Conservation (phyloP, 2,888 invertebrate genomes). For the Limnephilus marmoratus region DNA sequence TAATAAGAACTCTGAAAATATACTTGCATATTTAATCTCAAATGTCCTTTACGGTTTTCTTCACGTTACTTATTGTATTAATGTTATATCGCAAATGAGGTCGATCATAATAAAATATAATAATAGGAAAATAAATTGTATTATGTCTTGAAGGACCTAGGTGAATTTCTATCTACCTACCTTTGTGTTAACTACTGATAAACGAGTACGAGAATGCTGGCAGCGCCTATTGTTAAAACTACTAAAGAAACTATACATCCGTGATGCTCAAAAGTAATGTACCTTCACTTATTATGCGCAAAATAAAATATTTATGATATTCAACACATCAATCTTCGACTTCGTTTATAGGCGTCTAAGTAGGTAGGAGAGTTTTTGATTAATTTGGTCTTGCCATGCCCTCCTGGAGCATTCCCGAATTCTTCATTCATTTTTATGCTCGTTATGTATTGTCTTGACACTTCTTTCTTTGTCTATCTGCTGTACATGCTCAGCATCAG, state of each 20-base stretch:
- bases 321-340: not conserved
- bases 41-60: not conserved
- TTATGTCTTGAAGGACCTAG: not conserved
- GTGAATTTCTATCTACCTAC: not conserved
- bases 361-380: not conserved
- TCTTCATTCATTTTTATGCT: not conserved
- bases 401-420: not conserved
- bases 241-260: not conserved
- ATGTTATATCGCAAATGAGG: constrained; percentile 19
- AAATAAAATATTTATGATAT: not conserved
- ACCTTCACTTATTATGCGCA: not conserved
- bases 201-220: not conserved
- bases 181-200: not conserved
- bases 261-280: not conserved
- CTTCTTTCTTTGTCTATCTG: not conserved
- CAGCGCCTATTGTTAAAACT: constrained; percentile 13
- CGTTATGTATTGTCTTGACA: not conserved
- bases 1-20: not conserved
- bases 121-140: constrained; percentile 36
- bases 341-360: not conserved
- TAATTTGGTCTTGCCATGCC: not conserved
- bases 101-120: constrained; percentile 27
- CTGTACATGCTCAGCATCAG: too few species aligned
- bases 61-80: constrained; percentile 7
- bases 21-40: constrained; percentile 6